A percentile compares a stretch with the other conserved stretches of the same genome.
phyloP scores from a whole-genome alignment of 2,797 vertebrate species.

The Hydrolagus colliei region DNA sequence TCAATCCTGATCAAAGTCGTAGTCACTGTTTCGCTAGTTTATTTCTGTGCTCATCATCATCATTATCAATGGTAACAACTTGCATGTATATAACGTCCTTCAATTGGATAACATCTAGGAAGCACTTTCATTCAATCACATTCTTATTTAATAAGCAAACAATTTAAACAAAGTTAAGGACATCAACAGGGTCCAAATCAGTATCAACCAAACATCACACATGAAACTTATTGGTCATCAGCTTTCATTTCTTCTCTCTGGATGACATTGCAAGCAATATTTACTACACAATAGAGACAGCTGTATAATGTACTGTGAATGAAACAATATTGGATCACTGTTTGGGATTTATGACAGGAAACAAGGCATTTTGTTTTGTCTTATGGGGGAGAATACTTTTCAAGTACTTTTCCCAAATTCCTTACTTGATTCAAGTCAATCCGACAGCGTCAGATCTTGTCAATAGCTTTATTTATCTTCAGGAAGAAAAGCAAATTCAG shows the following conservation, averaged over 20 bases:
- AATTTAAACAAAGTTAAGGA: not conserved
- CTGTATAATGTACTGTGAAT: conserved; percentile 17
- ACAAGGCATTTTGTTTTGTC: conserved; percentile 14
- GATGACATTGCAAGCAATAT: not conserved
- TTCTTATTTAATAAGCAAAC: not conserved
- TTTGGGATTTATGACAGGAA: conserved; percentile 31
- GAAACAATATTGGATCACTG: conserved; percentile 20
- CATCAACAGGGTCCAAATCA: not conserved
- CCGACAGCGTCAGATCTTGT: conserved; percentile 16
- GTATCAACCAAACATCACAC: not conserved
- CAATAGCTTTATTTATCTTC: conserved; percentile 20
- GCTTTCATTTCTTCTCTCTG: conserved; percentile 7
- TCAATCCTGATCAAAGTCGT: too few relatives aligned
- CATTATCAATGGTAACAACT: too few relatives aligned
- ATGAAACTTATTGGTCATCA: not conserved
- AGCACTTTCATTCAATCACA: not conserved
- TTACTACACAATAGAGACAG: conserved; percentile 10
- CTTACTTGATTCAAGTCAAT: conserved; percentile 19
- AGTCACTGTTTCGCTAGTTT: too few relatives aligned
- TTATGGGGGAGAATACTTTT: conserved; percentile 17
- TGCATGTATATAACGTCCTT: too few relatives aligned
- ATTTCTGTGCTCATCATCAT: too few relatives aligned
- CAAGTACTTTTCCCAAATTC: conserved; percentile 14
- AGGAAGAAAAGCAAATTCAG: not conserved
- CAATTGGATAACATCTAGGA: too few relatives aligned